These are phyloP conservation scores for Craseonycteris thonglongyai DNA, from an alignment of 2,113 vertebrate genomes.

Conservation along the genomic window DNA sequence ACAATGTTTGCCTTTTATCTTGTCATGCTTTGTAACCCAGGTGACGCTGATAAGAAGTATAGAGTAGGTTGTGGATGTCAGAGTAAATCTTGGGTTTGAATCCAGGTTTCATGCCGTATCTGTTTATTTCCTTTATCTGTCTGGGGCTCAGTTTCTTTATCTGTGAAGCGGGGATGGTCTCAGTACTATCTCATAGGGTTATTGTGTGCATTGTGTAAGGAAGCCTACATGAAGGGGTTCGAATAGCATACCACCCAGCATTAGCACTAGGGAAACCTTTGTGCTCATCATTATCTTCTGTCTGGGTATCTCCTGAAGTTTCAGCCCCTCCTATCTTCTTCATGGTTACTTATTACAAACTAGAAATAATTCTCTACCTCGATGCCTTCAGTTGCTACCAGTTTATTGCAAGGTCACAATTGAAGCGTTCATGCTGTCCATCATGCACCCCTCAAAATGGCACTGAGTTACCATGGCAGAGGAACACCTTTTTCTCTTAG, in stretches of 20 bases:
- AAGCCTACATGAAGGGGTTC: neutral
- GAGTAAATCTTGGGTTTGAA: neutral
- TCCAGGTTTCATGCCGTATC: neutral
- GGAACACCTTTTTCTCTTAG: neutral
- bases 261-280: neutral
- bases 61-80: neutral
- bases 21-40: neutral
- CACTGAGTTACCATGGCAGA: fast-evolving
- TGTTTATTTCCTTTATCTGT: neutral
- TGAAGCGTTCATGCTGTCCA: neutral
- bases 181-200: neutral
- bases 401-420: neutral
- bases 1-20: neutral
- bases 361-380: neutral
- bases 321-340: neutral
- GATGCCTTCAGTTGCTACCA: neutral
- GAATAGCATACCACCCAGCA: fast-evolving
- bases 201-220: neutral
- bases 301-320: neutral
- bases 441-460: too few relatives aligned
- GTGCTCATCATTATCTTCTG: neutral
- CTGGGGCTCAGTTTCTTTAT: neutral
- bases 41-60: neutral
- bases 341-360: neutral
- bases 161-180: neutral